Base-by-base conservation (phyloP, 2,113 vertebrate species). In the Saiga tatarica region DNA sequence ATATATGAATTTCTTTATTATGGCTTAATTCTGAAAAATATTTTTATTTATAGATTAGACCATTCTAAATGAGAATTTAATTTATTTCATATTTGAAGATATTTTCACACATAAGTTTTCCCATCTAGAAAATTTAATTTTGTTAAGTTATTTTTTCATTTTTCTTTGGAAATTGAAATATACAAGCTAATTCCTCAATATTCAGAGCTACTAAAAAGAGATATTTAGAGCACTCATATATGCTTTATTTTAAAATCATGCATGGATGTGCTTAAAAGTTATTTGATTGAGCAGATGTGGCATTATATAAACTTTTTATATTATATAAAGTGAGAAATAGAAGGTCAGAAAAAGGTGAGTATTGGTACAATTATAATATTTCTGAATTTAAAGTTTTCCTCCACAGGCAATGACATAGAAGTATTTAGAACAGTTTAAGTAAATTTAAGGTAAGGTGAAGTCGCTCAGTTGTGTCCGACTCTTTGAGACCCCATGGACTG, bases 41-140 rank as follows among this genome's bases (percentile, higher is more conserved):
- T 88, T 67, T n/a, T 96, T 94, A 97, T 82, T 87, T 83, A 67
- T 60, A 89, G 9, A 90, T 87, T 57, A 74, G 55, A n/a, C 19
- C 87, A 67, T 76, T 92, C 21, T 25, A 92, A 85, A 53, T 81
- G 25, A 16, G 13, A 83, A 92, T 90, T 82, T 95, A 97, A 89
- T 93, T 95, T 90, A 83, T 67, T 91, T 94, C 25, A 45, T 45
- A 96, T 91, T 96, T 91, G 50, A 3, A 96, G 60, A 4, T 87
- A 52, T 85, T 92, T 84, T 83, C 21, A 14, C 4, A 79, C 15
- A 6, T 17, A 28, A 39, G 7, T 55, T 92, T 92, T 57, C 94
- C 57, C 9, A 64, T 74, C 2, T 64, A 91, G 30, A 91, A 93
- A 91, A 87, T 57, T 30, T 92, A 79, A 89, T 25, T 55, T 87